Base-by-base conservation (phyloP, 1,140 invertebrate genomes). In the Reticulitermes speratus region DNA sequence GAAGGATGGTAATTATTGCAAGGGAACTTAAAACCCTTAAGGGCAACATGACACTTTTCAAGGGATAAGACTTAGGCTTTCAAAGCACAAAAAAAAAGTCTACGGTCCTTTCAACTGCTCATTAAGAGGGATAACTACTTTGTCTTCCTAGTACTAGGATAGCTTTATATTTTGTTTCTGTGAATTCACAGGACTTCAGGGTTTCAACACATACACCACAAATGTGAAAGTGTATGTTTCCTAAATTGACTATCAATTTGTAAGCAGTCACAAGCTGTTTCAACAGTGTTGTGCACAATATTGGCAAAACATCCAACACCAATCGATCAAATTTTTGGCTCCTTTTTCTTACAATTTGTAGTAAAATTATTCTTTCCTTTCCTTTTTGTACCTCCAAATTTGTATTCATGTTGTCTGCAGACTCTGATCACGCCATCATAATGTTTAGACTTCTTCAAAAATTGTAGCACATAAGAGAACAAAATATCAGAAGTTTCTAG, bases 211-310 rank as follows among this genome's bases (percentile, higher is more conserved):
- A 81, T 45, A 88, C 88, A n/a, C 88, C 89, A 69, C 89, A 90
- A 87, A 89, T 89, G 65, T 87, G 88, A 83, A 90, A 90, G 87
- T 89, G 88, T 21, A 90, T 87, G 87, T 90, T 90, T 9, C 87
- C 45, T 69, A 89, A 48, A 89, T 86, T 14, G 59, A 83, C 83
- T 90, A 81, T 89, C 88, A 87, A 90, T 87, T 81, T 88, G 87
- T 38, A 88, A 86, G 30, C 65, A 87, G 88, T 89, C 88, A 48
- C 86, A 85, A 82, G 88, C 87, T 32, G 85, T 85, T 75, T 88
- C 85, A n/a, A 89, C 82, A 45, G 85, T 85, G 85, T 90, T 89
- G 83, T 90, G 89, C 9, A 89, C 11, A 84, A 89, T 88, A 84
- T 89, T 89, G 23, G 88, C 89, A 81, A 87, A 84, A 52, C 89